These are phyloP conservation scores for Pangasius mekongensis DNA, from an alignment of 2,797 vertebrate genomes.

Conservation along the genomic window DNA sequence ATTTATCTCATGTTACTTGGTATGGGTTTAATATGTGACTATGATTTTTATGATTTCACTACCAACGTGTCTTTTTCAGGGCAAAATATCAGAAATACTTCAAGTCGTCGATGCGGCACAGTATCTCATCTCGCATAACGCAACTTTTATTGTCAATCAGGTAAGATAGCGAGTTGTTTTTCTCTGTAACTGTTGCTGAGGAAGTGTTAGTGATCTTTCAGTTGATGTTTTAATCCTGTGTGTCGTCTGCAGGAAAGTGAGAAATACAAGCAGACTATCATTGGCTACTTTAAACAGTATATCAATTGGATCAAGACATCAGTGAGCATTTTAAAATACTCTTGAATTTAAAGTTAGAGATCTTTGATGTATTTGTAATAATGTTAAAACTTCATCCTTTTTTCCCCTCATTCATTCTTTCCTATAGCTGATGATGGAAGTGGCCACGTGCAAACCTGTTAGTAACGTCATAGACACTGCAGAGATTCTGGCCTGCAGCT, in stretches of 20 bases:
- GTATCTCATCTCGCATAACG: slow-evolving; percentile 82
- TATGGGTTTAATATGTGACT: background rate
- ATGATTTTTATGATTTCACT: background rate
- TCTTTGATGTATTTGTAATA: background rate
- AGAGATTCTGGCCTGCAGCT: slow-evolving; percentile 87
- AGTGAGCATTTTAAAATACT: slow-evolving; percentile 75
- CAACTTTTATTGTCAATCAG: slow-evolving; percentile 78
- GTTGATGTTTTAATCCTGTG: background rate
- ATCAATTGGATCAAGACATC: slow-evolving; percentile 86
- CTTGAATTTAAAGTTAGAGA: background rate
- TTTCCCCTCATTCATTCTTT: slow-evolving; percentile 55
- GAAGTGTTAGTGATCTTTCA: background rate
- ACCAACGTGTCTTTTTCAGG: slow-evolving; percentile 66
- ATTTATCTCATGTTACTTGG: background rate
- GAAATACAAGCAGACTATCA: slow-evolving; percentile 80
- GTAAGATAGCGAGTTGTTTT: slow-evolving; percentile 65
- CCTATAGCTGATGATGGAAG: slow-evolving; percentile 82
- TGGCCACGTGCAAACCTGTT: slow-evolving; percentile 90
- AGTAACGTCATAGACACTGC: slow-evolving; percentile 89
- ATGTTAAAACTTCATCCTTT: background rate
- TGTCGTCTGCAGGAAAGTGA: slow-evolving; percentile 78
- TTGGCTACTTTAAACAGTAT: slow-evolving; percentile 88
- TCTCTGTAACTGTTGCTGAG: background rate
- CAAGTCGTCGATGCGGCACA: slow-evolving; percentile 81
- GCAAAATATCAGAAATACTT: slow-evolving; percentile 79